phyloP scores from a whole-genome alignment of 2,797 vertebrate genomes.

The Trematocara caparti region DNA sequence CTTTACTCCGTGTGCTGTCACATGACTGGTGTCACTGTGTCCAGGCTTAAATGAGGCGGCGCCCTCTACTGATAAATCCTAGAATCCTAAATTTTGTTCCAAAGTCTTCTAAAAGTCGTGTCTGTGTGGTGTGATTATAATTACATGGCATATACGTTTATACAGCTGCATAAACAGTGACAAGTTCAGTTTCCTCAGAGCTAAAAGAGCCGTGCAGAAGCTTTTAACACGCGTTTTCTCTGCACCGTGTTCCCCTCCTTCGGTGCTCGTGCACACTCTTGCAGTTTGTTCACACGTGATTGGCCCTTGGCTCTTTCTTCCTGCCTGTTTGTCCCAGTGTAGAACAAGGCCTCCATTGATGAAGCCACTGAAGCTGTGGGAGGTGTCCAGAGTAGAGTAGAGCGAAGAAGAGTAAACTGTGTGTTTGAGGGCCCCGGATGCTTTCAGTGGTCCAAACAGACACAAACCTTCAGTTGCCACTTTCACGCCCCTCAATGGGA shows the following conservation, averaged over 20 bases:
- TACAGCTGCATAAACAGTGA: not conserved
- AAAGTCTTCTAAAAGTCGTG: not conserved
- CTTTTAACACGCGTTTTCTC: not conserved
- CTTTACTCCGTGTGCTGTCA: not conserved
- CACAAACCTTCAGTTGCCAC: slow-evolving; percentile 50
- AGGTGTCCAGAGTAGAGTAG: slow-evolving; percentile 41
- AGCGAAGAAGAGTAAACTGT: slow-evolving; percentile 1
- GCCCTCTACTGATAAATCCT: not conserved
- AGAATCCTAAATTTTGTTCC: not conserved
- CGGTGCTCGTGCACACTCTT: not conserved
- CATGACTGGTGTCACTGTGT: not conserved
- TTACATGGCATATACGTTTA: not conserved
- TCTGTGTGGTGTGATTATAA: not conserved
- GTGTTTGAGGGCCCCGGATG: slow-evolving; percentile 35
- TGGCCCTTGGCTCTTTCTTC: not conserved
- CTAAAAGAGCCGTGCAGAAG: not conserved
- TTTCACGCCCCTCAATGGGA: slow-evolving; percentile 62
- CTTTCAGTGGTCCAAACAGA: slow-evolving; percentile 46
- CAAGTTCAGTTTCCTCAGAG: not conserved
- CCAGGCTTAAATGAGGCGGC: not conserved
- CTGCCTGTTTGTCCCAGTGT: not conserved
- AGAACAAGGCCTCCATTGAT: slow-evolving; percentile 76
- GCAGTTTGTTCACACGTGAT: not conserved
- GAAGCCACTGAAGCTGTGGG: slow-evolving; percentile 26
- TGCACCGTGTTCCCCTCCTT: not conserved